These are phyloP conservation scores for Aphelenchoides bicaudatus DNA, from an alignment of 2,888 invertebrate genomes.

Conservation along the genomic window DNA sequence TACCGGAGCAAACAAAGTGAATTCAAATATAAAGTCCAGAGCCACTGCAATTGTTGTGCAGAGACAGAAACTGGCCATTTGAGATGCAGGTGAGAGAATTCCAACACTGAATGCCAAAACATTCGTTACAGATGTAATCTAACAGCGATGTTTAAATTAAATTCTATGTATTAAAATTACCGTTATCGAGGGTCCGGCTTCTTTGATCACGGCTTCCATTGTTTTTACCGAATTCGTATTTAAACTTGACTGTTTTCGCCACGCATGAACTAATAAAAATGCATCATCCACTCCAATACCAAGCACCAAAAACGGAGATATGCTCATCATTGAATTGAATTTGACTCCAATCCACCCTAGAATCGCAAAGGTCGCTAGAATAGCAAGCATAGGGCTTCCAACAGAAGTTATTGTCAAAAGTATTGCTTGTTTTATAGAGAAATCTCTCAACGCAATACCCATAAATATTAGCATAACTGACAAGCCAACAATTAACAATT, in stretches of 20 bases:
- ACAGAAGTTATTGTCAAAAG: constrained; percentile 33
- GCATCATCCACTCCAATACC: constrained; percentile 59
- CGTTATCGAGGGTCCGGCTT: constrained; percentile 15
- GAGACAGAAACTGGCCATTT: constrained; percentile 52
- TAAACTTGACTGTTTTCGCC: constrained; percentile 34
- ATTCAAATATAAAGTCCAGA: constrained; percentile 49
- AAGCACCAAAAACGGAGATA: constrained; percentile 54
- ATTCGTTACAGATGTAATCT: constrained; percentile 57
- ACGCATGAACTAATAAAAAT: constrained; percentile 53
- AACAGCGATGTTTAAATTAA: constrained; percentile 33
- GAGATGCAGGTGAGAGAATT: constrained; percentile 52
- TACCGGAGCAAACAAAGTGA: too few species aligned
- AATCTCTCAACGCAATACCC: constrained; percentile 43
- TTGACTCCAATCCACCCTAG: constrained; percentile 44
- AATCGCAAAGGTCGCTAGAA: constrained; percentile 45
- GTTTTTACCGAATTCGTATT: not conserved
- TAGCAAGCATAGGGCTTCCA: constrained; percentile 48
- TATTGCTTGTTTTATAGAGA: constrained; percentile 27
- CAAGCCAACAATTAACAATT: constrained; percentile 48
- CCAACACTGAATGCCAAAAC: constrained; percentile 56
- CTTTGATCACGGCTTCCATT: not conserved
- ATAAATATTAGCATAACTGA: constrained; percentile 45
- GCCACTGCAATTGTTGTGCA: constrained; percentile 52
- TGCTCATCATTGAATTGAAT: constrained; percentile 53
- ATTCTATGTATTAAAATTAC: not conserved